These are phyloP conservation scores for Procambarus virginalis DNA, from an alignment of 1,140 invertebrate species.

Conservation along the genomic window DNA sequence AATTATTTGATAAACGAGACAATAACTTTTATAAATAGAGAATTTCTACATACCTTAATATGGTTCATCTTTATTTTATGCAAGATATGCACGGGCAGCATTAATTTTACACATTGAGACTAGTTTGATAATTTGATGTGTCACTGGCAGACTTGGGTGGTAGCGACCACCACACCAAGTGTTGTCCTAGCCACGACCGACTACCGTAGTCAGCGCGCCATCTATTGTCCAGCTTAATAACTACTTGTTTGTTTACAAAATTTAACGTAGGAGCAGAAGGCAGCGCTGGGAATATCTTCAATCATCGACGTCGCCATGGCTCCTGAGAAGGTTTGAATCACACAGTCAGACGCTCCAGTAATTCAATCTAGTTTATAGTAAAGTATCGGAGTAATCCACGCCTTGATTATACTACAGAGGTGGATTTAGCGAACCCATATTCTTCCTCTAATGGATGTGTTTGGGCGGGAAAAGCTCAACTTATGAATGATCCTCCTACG, in stretches of 20 bases:
- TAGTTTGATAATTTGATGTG: too few relatives aligned
- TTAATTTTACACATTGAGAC: too few relatives aligned
- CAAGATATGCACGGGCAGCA: too few relatives aligned
- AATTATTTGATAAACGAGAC: too few relatives aligned
- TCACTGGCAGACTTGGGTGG: too few relatives aligned
- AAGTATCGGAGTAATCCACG: background rate
- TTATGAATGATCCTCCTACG: slow-evolving; percentile 28
- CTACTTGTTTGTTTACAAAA: slow-evolving; percentile 39
- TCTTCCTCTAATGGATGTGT: slow-evolving; percentile 21
- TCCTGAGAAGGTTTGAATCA: slow-evolving; percentile 24
- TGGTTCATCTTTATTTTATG: too few relatives aligned
- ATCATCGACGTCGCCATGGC: slow-evolving; percentile 18
- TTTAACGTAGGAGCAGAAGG: background rate
- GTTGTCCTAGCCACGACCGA: background rate
- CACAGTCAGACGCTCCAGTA: background rate
- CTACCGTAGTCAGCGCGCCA: slow-evolving; percentile 27
- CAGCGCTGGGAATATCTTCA: background rate
- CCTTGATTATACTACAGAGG: too few relatives aligned
- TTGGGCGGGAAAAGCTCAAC: slow-evolving; percentile 36
- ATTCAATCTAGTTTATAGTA: background rate
- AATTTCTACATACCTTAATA: too few relatives aligned
- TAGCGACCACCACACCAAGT: too few relatives aligned
- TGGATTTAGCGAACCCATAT: background rate
- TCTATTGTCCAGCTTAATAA: slow-evolving; percentile 8
- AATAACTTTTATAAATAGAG: too few relatives aligned